A percentile compares a stretch with the other conserved stretches of the same genome.
phyloP scores from a whole-genome alignment of 2,888 invertebrate genomes.

The Camptogramma bilineatum region DNA sequence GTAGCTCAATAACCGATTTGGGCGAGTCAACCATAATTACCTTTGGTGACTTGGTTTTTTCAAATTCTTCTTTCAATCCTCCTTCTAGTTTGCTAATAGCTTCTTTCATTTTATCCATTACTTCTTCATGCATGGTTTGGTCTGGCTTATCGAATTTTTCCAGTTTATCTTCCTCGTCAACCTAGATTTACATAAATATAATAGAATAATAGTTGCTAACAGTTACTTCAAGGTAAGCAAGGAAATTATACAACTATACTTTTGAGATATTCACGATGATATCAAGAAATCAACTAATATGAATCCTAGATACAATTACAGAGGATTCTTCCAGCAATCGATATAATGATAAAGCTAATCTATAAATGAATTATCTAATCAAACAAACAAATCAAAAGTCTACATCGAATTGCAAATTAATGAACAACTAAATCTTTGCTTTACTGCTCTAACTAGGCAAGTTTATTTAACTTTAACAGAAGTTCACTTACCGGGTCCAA shows the following conservation, averaged over 20 bases:
- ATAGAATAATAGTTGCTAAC: slow-evolving; percentile 24
- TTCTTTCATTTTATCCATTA: slow-evolving; percentile 75
- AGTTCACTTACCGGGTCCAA: slow-evolving; percentile 55
- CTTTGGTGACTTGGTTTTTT: slow-evolving; percentile 36
- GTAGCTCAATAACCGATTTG: slow-evolving; percentile 34
- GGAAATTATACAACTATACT: slow-evolving; percentile 24
- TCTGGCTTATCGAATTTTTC: slow-evolving; percentile 73
- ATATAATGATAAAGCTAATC: not conserved
- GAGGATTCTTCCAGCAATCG: not conserved
- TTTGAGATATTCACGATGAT: not conserved
- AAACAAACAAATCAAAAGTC: not conserved
- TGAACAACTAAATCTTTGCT: not conserved
- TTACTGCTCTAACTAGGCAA: slow-evolving; percentile 1
- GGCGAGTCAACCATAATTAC: slow-evolving; percentile 23
- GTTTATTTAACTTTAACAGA: not conserved
- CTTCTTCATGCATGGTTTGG: slow-evolving; percentile 63
- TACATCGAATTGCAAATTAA: slow-evolving; percentile 1
- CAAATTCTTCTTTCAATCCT: slow-evolving; percentile 53
- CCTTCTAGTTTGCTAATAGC: slow-evolving; percentile 74
- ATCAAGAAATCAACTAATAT: not conserved
- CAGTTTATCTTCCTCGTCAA: slow-evolving; percentile 67
- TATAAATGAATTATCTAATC: not conserved
- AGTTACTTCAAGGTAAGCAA: slow-evolving; percentile 14
- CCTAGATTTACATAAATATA: slow-evolving; percentile 51
- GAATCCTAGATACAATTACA: not conserved